Percentiles rank a stretch among this genome's conserved stretches.
These are phyloP conservation scores for Caranx melampygus DNA, from an alignment of 2,113 vertebrate species.

Conservation along the genomic window DNA sequence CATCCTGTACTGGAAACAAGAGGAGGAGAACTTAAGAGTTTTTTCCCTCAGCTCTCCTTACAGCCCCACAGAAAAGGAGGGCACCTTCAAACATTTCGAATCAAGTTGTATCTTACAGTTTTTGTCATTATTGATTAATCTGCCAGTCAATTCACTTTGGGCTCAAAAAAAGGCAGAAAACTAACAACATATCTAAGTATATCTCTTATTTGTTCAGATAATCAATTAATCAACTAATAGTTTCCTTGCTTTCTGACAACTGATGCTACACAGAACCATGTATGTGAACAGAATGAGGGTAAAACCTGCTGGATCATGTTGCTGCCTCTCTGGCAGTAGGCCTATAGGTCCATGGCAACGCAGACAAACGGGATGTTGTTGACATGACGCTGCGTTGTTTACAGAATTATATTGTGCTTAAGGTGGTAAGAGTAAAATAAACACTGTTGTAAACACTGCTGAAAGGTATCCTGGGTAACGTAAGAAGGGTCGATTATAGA, in stretches of 20 bases:
- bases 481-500: background rate
- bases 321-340: background rate
- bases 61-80: background rate
- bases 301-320: constrained; percentile 21
- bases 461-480: background rate
- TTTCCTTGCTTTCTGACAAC: too few species aligned
- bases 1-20: background rate
- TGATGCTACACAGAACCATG: background rate
- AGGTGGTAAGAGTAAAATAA: background rate
- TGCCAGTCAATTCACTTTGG: too few species aligned
- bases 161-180: too few species aligned
- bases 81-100: background rate
- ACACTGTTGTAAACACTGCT: background rate
- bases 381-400: background rate
- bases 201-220: too few species aligned
- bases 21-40: too few species aligned
- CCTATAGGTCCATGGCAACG: constrained; percentile 18
- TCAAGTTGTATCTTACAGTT: too few species aligned
- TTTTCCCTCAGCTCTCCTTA: background rate
- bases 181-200: too few species aligned
- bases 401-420: background rate
- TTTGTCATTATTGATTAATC: too few species aligned
- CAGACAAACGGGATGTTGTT: background rate
- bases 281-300: background rate
- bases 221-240: too few species aligned